phyloP scores from a whole-genome alignment of 1,140 invertebrate species.

The Drosophila bocki region DNA sequence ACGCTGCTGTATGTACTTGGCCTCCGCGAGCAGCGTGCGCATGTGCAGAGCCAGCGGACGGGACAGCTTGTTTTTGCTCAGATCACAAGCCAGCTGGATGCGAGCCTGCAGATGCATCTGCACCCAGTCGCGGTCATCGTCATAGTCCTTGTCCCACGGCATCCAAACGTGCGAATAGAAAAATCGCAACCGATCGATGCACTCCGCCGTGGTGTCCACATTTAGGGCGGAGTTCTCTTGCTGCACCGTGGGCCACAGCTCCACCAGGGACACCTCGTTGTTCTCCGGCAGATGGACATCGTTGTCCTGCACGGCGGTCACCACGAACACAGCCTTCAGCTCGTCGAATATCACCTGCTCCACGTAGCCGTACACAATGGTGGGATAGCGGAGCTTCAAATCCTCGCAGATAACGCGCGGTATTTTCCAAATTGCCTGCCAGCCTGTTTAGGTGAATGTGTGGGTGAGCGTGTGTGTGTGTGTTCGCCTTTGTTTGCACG shows the following conservation, averaged over 20 bases:
- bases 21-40: conserved; percentile 86
- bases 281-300: conserved; percentile 86
- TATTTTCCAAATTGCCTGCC: conserved; percentile 89
- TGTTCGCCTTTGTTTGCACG: conserved; percentile 10
- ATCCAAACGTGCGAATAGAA: conserved; percentile 88
- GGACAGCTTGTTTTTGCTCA: conserved; percentile 85
- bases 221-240: conserved; percentile 86
- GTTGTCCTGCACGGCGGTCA: conserved; percentile 87
- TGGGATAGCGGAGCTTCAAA: conserved; percentile 87
- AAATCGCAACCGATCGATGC: conserved; percentile 87
- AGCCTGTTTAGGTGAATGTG: conserved; percentile 79
- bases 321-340: conserved; percentile 86
- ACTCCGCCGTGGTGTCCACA: conserved; percentile 85
- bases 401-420: conserved; percentile 87
- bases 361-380: conserved; percentile 87
- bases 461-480: not conserved
- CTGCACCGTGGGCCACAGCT: conserved; percentile 87
- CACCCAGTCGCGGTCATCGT: conserved; percentile 87
- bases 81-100: conserved; percentile 87
- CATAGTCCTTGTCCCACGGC: conserved; percentile 88
- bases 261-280: conserved; percentile 86
- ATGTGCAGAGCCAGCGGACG: conserved; percentile 86
- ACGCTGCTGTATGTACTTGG: conserved; percentile 86
- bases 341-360: conserved; percentile 86
- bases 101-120: conserved; percentile 86